phyloP scores from a whole-genome alignment of 2,888 invertebrate species.

The Leucoma salicis region DNA sequence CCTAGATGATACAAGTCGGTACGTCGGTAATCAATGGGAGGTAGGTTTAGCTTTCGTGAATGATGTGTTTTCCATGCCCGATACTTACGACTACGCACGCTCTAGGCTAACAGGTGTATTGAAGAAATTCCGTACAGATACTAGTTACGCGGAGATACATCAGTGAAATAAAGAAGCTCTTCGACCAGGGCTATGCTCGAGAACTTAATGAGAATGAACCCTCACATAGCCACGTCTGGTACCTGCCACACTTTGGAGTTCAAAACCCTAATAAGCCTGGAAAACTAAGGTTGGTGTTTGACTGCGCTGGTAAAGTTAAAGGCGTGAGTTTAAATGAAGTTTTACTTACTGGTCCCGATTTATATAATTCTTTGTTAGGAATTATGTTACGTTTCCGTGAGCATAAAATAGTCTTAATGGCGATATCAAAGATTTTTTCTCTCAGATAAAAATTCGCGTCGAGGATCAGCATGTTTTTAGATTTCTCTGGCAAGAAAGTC shows the following conservation, averaged over 20 bases:
- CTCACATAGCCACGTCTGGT: constrained; percentile 7
- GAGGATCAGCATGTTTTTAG: constrained; percentile 22
- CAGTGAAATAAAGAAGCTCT: constrained; percentile 13
- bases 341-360: constrained; percentile 19
- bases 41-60: constrained; percentile 22
- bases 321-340: constrained; percentile 1
- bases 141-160: neutral
- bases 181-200: constrained; percentile 20
- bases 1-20: constrained; percentile 22
- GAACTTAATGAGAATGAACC: constrained; percentile 17
- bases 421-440: too few relatives aligned
- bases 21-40: constrained; percentile 20
- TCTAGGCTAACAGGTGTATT: constrained; percentile 10
- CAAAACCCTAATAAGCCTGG: constrained; percentile 17
- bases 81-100: constrained; percentile 15
- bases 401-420: neutral
- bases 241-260: too few relatives aligned
- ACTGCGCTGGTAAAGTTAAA: constrained; percentile 18
- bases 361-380: constrained; percentile 22
- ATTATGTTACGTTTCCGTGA: constrained; percentile 24
- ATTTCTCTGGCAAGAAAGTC: constrained; percentile 19
- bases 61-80: constrained; percentile 19
- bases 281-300: constrained; percentile 23
- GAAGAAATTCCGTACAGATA: constrained; percentile 12
- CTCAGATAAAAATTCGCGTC: constrained; percentile 4